Percentiles rank a stretch among this genome's conserved stretches.
phyloP scores from a whole-genome alignment of 2,888 invertebrate species.

The Drosophila algonquin region DNA sequence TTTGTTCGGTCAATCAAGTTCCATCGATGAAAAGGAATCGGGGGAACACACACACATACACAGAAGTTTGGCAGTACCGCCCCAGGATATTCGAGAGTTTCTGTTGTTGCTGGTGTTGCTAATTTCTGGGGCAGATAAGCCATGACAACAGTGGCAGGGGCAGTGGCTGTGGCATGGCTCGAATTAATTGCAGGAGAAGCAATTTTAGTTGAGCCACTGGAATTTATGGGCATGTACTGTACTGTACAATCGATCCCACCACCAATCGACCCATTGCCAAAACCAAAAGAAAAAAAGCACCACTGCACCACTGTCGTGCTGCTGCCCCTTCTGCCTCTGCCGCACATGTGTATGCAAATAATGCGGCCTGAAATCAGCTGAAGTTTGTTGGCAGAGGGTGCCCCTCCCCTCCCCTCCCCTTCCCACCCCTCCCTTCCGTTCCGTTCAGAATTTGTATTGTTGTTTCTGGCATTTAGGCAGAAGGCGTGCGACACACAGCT shows the following conservation, averaged over 20 bases:
- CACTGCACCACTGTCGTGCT: not conserved
- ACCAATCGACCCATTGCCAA: not conserved
- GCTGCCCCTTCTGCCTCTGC: not conserved
- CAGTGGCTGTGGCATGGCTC: conserved; percentile 2
- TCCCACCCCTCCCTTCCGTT: not conserved
- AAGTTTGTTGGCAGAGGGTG: not conserved
- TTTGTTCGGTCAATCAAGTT: conserved; percentile 28
- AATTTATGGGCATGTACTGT: conserved; percentile 78
- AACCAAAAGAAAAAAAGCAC: too few relatives aligned
- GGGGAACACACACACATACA: not conserved
- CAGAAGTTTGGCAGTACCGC: conserved; percentile 21
- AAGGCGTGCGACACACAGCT: conserved; percentile 27
- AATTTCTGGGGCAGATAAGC: conserved; percentile 40
- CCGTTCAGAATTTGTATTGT: conserved; percentile 7
- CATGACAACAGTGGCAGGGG: conserved; percentile 25
- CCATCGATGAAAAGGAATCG: conserved; percentile 25
- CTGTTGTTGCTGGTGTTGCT: conserved; percentile 28
- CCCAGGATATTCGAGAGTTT: conserved; percentile 6
- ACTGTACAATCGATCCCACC: conserved; percentile 24
- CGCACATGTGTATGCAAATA: conserved; percentile 51
- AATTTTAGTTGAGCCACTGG: conserved; percentile 58
- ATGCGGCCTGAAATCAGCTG: conserved; percentile 32
- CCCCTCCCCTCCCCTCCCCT: not conserved
- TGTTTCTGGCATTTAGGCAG: conserved; percentile 45
- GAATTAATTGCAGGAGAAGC: conserved; percentile 63